A percentile compares a stretch with the other conserved stretches of the same genome.
Evolutionary conservation across 2,888 invertebrate species (phyloP).

Genomic region (Masnerella sp.): DNA sequence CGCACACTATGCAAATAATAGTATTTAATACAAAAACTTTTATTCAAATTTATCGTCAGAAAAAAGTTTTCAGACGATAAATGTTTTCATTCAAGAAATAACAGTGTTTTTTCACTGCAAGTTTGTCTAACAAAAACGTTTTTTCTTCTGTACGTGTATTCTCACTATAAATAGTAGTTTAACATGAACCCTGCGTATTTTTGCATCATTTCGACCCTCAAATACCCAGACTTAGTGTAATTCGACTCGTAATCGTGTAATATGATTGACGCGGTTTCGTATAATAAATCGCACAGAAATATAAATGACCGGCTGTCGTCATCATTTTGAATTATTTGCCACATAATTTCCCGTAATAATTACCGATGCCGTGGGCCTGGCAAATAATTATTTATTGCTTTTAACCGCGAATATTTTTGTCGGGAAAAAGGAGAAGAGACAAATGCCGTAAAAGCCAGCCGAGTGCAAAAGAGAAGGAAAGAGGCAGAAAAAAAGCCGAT

Average conservation of each 20-base stretch:
- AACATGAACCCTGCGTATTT: slow-evolving; percentile 15
- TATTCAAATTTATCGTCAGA: no score
- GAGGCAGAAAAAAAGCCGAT: slow-evolving; percentile 28
- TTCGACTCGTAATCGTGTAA: slow-evolving; percentile 29
- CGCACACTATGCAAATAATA: no score
- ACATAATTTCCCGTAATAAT: slow-evolving; percentile 48
- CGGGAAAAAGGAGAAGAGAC: slow-evolving; percentile 19
- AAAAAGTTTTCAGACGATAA: no score
- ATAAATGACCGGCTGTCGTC: slow-evolving; percentile 49
- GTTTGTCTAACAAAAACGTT: neutral
- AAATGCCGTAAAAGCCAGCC: no score
- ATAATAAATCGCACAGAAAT: slow-evolving; percentile 46
- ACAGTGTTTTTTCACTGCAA: no score
- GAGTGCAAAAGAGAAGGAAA: slow-evolving; percentile 8
- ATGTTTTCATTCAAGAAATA: no score
- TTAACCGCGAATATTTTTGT: slow-evolving; percentile 32
- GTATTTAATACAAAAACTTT: no score
- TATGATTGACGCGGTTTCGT: slow-evolving; percentile 36
- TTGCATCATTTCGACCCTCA: slow-evolving; percentile 27
- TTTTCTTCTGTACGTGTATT: no score
- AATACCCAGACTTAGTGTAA: slow-evolving; percentile 40
- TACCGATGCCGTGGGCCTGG: slow-evolving; percentile 32
- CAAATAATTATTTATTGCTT: slow-evolving; percentile 56
- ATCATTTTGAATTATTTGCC: slow-evolving; percentile 50
- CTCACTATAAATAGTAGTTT: slow-evolving; percentile 12